These are phyloP conservation scores for Ptycholaimellus sp. DNA, from an alignment of 2,888 invertebrate genomes.

Conservation along the genomic window DNA sequence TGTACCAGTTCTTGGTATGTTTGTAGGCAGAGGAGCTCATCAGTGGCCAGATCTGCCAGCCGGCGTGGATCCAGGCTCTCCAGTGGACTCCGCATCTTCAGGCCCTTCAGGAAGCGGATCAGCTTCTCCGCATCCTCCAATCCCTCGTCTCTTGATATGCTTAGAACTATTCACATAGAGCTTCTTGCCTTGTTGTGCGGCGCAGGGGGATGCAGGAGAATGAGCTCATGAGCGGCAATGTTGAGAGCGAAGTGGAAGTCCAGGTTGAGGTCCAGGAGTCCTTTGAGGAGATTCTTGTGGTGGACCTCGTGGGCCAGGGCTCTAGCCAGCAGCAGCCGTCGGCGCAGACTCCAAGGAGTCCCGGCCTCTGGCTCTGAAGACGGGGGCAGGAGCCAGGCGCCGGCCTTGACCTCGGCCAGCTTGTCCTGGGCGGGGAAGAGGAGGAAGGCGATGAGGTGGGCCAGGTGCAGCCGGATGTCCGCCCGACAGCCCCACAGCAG, in stretches of 20 bases:
- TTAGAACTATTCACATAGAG: not conserved
- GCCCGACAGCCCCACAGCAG: constrained; percentile 2
- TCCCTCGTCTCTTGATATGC: not conserved
- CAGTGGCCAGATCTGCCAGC: constrained; percentile 11
- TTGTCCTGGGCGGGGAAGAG: constrained; percentile 14
- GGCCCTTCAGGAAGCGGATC: constrained; percentile 12
- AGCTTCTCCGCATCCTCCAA: constrained; percentile 10
- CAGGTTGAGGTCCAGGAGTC: constrained; percentile 9
- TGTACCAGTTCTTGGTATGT: constrained; percentile 11
- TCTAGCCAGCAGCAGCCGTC: not conserved
- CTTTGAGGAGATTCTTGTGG: constrained; percentile 7
- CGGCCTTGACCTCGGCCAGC: constrained; percentile 1
- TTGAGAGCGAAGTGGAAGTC: constrained; percentile 18
- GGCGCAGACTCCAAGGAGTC: not conserved
- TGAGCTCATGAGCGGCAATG: constrained; percentile 16
- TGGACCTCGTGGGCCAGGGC: constrained; percentile 9
- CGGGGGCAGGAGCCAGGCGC: not conserved
- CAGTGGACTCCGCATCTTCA: constrained; percentile 14
- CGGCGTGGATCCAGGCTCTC: constrained; percentile 28
- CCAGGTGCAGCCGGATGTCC: constrained; percentile 9
- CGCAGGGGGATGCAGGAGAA: constrained; percentile 9
- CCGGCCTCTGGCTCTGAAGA: too few relatives aligned
- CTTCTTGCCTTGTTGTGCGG: not conserved
- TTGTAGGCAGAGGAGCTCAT: constrained; percentile 16
- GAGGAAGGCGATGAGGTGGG: constrained; percentile 16